Base-by-base conservation (phyloP, 64 coral and sea anemone genomes). In the Pocillopora verrucosa region DNA sequence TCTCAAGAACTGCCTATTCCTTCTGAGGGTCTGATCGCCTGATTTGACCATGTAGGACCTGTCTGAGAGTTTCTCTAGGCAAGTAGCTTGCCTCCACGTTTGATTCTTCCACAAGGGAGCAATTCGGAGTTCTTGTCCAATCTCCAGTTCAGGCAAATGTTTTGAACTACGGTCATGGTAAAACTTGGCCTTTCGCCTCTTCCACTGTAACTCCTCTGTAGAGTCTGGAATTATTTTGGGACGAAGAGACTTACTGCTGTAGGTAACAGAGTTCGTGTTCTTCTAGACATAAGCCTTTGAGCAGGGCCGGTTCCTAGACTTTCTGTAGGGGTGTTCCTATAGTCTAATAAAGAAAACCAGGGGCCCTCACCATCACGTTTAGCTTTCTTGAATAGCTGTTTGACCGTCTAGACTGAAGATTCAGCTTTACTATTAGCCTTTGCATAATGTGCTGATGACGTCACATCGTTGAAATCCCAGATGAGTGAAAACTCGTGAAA, bases 11-110 rank as follows among this genome's bases (percentile, higher is more conserved):
- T 93, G 72, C 64, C 87, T 82, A 62, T 93, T 93, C 67, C 87
- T 30, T 30, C 30, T 30, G 30, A 30, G 30, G 30, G 30, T 30
- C 30, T 30, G 30, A 30, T 30, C 30, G 34, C 62, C 87, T 87
- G 26, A 93, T 60, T 93, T 35, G 26, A 93, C 78, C 60, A 93
- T 20, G 81, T 89, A 93, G 84, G 92, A 94, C n/a, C 92, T 45
- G 73, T 30, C 30, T 30, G 30, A 30, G 30, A 30, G 30, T 30
- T 30, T 30, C 30, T 30, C 30, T 30, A 30, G 63, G 60, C 92
- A 93, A 69, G 70, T 88, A 58, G 57, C 92, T 25, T 80, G 26
- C n/a, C 82, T 81, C 80, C 87, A 89, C 19, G 87, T 70, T 38
- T 83, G 81, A 38, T 74, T 76, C 58, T 85, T 83, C 22, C 79